A percentile compares a stretch with the other conserved stretches of the same genome.
These are phyloP conservation scores for Zaprionus nigranus DNA, from an alignment of 1,140 invertebrate genomes.

Conservation along the genomic window DNA sequence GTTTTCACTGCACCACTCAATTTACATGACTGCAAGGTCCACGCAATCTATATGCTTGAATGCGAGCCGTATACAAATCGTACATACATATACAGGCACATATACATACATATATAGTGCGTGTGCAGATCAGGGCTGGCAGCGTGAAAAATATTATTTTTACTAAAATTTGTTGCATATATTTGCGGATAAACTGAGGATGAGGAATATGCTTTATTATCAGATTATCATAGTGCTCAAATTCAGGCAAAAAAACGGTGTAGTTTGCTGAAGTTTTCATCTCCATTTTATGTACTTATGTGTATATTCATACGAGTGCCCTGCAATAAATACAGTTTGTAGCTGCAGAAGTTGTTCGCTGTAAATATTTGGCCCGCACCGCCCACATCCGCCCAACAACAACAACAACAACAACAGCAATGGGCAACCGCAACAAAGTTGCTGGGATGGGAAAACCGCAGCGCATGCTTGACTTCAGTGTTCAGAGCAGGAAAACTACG, in stretches of 20 bases:
- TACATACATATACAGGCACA: slow-evolving; percentile 19
- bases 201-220: neutral
- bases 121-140: neutral
- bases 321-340: slow-evolving; percentile 65
- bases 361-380: slow-evolving; percentile 67
- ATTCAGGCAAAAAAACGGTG: neutral
- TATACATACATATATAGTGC: neutral
- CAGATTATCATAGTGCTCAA: neutral
- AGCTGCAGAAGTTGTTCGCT: slow-evolving; percentile 64
- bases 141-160: neutral
- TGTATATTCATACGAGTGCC: slow-evolving; percentile 32
- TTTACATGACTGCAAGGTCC: slow-evolving; percentile 31
- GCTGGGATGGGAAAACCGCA: slow-evolving; percentile 52
- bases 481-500: slow-evolving; percentile 51
- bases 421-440: slow-evolving; percentile 1
- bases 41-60: slow-evolving; percentile 25
- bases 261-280: slow-evolving; percentile 16
- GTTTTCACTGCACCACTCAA: slow-evolving; percentile 51
- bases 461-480: slow-evolving; percentile 70
- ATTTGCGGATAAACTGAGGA: neutral
- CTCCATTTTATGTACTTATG: slow-evolving; percentile 24
- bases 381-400: slow-evolving; percentile 34
- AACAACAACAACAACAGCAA: neutral
- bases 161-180: neutral
- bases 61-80: slow-evolving; percentile 15